Evolutionary conservation across 2,888 invertebrate species (phyloP).

Genomic region (Drosophila meridiana): DNA sequence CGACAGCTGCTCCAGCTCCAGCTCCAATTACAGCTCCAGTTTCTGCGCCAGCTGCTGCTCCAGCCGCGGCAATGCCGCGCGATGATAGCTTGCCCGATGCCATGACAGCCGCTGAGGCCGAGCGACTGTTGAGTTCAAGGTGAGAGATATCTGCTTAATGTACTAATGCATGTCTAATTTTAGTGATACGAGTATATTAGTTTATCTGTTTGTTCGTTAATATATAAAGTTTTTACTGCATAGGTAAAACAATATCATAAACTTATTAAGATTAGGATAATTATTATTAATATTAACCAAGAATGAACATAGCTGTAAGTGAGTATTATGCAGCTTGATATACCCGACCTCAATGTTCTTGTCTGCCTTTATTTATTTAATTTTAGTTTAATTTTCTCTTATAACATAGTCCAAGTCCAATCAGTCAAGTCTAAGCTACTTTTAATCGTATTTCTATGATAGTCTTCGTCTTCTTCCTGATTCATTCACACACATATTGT

Average conservation of each 20-base stretch:
- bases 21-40: background rate
- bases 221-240: background rate
- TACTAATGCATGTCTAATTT: background rate
- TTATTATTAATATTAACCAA: background rate
- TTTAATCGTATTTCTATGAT: background rate
- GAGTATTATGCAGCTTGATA: background rate
- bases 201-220: background rate
- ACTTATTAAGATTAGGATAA: background rate
- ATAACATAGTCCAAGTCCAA: background rate
- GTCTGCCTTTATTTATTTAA: background rate
- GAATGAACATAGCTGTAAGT: background rate
- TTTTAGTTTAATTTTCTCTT: background rate
- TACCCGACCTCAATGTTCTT: background rate
- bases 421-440: constrained; percentile 5
- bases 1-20: background rate
- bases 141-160: constrained; percentile 72
- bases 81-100: constrained; percentile 86
- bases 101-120: constrained; percentile 95
- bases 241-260: background rate
- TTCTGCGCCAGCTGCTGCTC: background rate
- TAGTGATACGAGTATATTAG: background rate
- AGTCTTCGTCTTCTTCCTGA: constrained; percentile 22
- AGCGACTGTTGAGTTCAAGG: constrained; percentile 94
- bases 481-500: constrained; percentile 38
- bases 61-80: constrained; percentile 51